A percentile compares a stretch with the other conserved stretches of the same genome.
Evolutionary conservation across 2,797 vertebrate genomes (phyloP).

Genomic region (Pampus argenteus): DNA sequence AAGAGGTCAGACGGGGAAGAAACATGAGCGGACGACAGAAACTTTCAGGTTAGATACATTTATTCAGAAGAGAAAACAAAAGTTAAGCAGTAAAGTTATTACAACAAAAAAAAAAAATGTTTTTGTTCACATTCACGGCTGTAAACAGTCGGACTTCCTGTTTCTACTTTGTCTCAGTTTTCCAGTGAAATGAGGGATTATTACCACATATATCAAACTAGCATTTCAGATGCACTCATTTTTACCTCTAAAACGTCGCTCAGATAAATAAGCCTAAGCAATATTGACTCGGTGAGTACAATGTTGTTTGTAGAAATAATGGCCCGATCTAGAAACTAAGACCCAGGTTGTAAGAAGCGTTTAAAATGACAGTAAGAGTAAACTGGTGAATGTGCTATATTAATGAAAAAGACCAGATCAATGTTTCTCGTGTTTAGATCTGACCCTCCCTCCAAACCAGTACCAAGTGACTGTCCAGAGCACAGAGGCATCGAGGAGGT

Average conservation of each 20-base stretch:
- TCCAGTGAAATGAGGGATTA: no score
- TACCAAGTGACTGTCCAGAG: conserved; percentile 85
- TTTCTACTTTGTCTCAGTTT: not conserved
- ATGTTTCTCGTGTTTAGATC: conserved; percentile 31
- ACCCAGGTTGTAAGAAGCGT: not conserved
- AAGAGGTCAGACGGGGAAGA: not conserved
- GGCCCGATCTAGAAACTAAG: not conserved
- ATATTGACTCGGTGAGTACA: not conserved
- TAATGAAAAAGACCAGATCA: not conserved
- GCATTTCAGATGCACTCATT: no score
- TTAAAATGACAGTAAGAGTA: not conserved
- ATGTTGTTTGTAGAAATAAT: not conserved
- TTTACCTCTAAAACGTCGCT: no score
- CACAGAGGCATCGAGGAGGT: conserved; percentile 86
- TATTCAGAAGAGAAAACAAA: no score
- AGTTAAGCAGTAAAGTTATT: no score
- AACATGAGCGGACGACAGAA: not conserved
- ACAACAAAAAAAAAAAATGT: no score
- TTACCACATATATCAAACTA: no score
- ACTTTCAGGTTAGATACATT: not conserved
- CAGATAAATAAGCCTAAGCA: not conserved
- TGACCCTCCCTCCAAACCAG: conserved; percentile 64
- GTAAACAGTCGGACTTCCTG: not conserved
- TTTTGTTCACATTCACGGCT: not conserved
- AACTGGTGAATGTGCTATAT: conserved; percentile 11